Evolutionary conservation across 1,140 invertebrate species (phyloP), one percentile per base, ranked within the genome.

Genomic region (Zeugodacus cucurbitae): DNA sequence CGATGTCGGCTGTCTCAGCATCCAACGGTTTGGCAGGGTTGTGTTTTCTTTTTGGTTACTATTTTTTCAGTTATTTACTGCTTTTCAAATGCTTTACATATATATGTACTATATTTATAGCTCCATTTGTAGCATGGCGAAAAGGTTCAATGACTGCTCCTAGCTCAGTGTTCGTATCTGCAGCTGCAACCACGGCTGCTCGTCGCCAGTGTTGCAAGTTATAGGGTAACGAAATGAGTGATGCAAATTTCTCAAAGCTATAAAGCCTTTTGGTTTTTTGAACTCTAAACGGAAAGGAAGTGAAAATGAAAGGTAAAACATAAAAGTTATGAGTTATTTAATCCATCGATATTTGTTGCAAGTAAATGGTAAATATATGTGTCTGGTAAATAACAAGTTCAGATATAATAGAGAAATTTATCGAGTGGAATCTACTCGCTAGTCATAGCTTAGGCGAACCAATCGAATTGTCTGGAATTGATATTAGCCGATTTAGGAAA

Each of bases 131-230:
- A 22, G 44, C 86, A 20, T 48, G 14, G 26, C 54, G 54, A 87
- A 87, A 87, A 87, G 86, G 59, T 87, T 59, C 86, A 59, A 57
- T 59, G 59, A 64, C 54, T 59, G 59, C 86, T 14, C 4, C 41
- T 17, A 44, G n/a, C 44, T 20, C 64, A 20, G 4, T 34, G 14
- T 32, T 70, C 17, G 5, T 70, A 70, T 70, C 11, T 34, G 32
- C 17, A 17, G 64, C 64, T 70, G 64, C 26, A 14, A 34, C 29
- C 17, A 17, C 26, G 67, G 67, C 20, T 41, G 67, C 48, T 22
- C 20, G 17, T 41, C 11, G 37, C 17, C 26, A 57, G 22, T 29
- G 7, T 57, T 48, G 8, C 37, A 10, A 32, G 41, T 3, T 26
- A 85, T 85, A 57, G 78, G 14, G 78, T 10, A 85, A 48, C 48